These are phyloP conservation scores for Pterophyllum scalare DNA, from an alignment of 2,113 vertebrate species.

Conservation along the genomic window DNA sequence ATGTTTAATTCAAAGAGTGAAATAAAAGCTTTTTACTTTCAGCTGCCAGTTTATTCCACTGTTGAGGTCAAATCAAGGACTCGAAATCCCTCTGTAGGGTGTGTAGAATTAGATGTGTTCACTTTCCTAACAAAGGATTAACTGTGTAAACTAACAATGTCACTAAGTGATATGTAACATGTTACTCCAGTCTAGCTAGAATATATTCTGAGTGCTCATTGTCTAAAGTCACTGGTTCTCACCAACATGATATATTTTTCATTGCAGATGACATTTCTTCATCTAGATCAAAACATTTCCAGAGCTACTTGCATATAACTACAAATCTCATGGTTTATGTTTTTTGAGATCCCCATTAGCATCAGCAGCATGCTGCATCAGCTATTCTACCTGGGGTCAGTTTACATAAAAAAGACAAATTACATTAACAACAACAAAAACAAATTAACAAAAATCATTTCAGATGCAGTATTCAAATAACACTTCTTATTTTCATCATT, in stretches of 20 bases:
- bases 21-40: slow-evolving; percentile 29
- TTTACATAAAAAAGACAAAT: too few species aligned
- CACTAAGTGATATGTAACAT: not conserved
- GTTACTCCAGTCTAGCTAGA: too few species aligned
- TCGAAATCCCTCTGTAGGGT: not conserved
- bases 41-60: slow-evolving; percentile 29
- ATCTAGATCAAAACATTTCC: not conserved
- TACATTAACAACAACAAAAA: too few species aligned
- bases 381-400: too few species aligned
- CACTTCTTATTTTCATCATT: too few species aligned
- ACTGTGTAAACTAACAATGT: slow-evolving; percentile 17
- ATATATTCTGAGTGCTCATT: not conserved
- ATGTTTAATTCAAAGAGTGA: slow-evolving; percentile 66
- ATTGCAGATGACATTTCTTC: not conserved
- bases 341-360: too few species aligned
- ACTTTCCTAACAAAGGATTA: slow-evolving; percentile 22
- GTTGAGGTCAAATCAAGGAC: slow-evolving; percentile 55
- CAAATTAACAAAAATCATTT: too few species aligned
- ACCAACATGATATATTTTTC: not conserved
- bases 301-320: not conserved
- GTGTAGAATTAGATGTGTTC: slow-evolving; percentile 27
- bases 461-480: too few species aligned
- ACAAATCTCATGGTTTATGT: not conserved
- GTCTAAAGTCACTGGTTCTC: not conserved
- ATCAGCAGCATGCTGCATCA: too few species aligned